These are phyloP conservation scores for Lutjanus argentimaculatus DNA, from an alignment of 2,797 vertebrate species.

Conservation along the genomic window DNA sequence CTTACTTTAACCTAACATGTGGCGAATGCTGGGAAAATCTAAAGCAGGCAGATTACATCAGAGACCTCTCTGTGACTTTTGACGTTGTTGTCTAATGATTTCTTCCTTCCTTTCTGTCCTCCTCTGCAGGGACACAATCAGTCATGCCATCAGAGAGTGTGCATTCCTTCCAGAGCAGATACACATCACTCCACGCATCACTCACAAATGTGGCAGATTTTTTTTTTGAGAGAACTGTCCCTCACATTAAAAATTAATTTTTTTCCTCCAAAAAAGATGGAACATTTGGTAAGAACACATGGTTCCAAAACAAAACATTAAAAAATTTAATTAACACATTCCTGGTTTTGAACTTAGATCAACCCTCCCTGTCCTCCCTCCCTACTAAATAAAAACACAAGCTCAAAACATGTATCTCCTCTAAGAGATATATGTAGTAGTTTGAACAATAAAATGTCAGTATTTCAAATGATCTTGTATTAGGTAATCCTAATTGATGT, in stretches of 20 bases:
- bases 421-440: neutral
- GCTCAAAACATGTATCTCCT: neutral
- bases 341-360: conserved; percentile 43
- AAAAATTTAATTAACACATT: conserved; percentile 21
- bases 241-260: neutral
- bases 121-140: conserved; percentile 51
- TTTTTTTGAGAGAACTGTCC: conserved; percentile 18
- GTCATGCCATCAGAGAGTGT: conserved; percentile 47
- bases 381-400: conserved; percentile 30
- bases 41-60: conserved; percentile 40
- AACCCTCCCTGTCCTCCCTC: neutral
- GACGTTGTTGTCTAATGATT: conserved; percentile 50
- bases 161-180: conserved; percentile 64
- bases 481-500: neutral
- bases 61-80: conserved; percentile 49
- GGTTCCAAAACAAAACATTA: neutral
- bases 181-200: conserved; percentile 46
- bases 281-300: neutral
- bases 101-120: conserved; percentile 60
- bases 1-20: neutral
- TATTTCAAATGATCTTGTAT: neutral
- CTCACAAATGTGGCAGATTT: conserved; percentile 10
- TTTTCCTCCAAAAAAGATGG: neutral
- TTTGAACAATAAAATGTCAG: neutral
- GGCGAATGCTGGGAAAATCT: conserved; percentile 40